Evolutionary conservation across 2,797 vertebrate genomes (phyloP), one percentile per base, ranked within the genome.

Genomic region (Eospalax fontanierii): DNA sequence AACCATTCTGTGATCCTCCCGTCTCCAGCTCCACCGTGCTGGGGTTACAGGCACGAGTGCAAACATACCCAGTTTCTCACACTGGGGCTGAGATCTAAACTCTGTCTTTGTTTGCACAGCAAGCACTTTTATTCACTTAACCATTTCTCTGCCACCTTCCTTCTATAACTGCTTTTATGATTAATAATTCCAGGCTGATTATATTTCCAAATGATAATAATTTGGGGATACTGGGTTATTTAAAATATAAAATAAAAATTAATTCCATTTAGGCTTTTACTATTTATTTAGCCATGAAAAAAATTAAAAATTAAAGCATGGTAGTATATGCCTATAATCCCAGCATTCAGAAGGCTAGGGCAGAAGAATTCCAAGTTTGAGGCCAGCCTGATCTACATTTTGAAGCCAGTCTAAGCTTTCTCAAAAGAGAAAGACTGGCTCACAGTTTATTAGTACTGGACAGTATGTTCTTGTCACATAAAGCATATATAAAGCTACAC

Each of bases 231-330:
- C n/a, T 87, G 40, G 15, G 4, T 46, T 79, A 76, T 65, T 81
- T 40, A 79, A 88, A 82, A 87, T 38, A 38, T 10, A 90, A 59
- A 63, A 87, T 71, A 59, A 86, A 81, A 90, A 81, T 76, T 93
- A 81, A 87, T 50, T 83, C 87, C 40, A 75, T 22, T 24, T n/a
- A n/a, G n/a, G n/a, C n/a, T n/a, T n/a, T n/a, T n/a, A n/a, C n/a
- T n/a, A n/a, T n/a, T n/a, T n/a, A n/a, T n/a, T n/a, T n/a, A n/a
- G n/a, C n/a, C n/a, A n/a, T n/a, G n/a, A n/a, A n/a, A n/a, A n/a
- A n/a, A n/a, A n/a, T n/a, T n/a, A n/a, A n/a, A n/a, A n/a, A n/a
- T n/a, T n/a, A n/a, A n/a, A 12, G 50, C 14, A 15, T 54, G 50
- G 50, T 54, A 12, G 14, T 14, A 15, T 11, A 46, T 46, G 46